Percentiles rank a stretch among this genome's conserved stretches.
Conservation (phyloP, 2,797 vertebrate species). For the Chlorospingus semifuscus region DNA sequence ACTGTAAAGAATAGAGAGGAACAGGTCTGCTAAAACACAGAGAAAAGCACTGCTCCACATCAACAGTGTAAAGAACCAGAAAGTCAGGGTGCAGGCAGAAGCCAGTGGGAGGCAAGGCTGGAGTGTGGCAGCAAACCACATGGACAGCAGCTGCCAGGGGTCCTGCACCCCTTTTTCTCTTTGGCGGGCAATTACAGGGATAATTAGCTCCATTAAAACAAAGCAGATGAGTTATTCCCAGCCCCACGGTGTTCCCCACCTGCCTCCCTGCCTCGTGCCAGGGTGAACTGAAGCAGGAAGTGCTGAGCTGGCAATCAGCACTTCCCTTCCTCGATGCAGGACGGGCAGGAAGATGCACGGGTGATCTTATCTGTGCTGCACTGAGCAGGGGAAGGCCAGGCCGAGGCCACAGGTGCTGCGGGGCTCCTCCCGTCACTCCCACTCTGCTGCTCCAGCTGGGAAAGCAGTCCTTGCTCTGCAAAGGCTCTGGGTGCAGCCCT, state of each 20-base stretch:
- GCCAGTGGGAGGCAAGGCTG: neutral
- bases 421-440: neutral
- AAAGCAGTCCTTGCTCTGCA: neutral
- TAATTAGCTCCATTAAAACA: neutral
- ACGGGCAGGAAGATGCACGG: neutral
- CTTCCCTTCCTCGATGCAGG: neutral
- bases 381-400: neutral
- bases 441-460: accelerated
- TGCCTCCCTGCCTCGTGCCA: accelerated
- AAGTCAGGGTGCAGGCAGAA: slow-evolving; percentile 45
- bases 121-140: neutral
- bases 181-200: neutral
- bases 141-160: neutral
- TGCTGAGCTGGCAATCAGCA: neutral
- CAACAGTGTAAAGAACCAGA: slow-evolving; percentile 60
- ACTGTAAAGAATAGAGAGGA: slow-evolving; percentile 69
- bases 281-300: neutral
- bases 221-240: neutral
- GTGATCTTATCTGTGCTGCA: neutral
- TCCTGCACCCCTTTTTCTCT: neutral
- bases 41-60: slow-evolving; percentile 75
- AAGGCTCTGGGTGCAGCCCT: neutral
- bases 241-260: accelerated
- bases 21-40: slow-evolving; percentile 84
- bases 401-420: neutral